Percentiles rank a stretch among this genome's conserved stretches.
These are phyloP conservation scores for Cacatua alba DNA, from an alignment of 2,113 vertebrate genomes.

Conservation along the genomic window DNA sequence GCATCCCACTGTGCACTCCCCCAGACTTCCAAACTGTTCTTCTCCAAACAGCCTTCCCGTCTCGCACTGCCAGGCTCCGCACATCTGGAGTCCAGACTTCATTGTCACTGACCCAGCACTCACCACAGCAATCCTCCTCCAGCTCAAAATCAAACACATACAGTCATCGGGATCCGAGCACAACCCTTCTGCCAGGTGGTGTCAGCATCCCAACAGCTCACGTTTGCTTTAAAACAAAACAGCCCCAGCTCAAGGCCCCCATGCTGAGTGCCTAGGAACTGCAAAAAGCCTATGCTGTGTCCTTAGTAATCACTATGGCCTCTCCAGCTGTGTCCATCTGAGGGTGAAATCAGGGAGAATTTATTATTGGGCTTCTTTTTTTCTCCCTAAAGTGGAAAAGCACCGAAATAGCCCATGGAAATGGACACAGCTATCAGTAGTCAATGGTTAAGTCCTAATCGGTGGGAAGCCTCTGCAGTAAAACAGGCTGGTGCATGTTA, in stretches of 20 bases:
- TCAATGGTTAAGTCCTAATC: no score
- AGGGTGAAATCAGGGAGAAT: neutral
- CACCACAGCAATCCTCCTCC: slow-evolving; percentile 28
- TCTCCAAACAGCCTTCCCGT: slow-evolving; percentile 26
- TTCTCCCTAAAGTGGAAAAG: neutral
- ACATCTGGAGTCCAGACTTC: slow-evolving; percentile 70
- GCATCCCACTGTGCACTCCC: slow-evolving; percentile 53
- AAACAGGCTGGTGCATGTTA: neutral
- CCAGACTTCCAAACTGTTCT: slow-evolving; percentile 53
- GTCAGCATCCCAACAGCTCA: slow-evolving; percentile 24
- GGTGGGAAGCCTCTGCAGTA: neutral
- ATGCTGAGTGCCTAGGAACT: accelerated
- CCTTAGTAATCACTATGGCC: neutral
- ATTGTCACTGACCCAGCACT: slow-evolving; percentile 59
- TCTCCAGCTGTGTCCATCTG: neutral
- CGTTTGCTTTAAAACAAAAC: neutral
- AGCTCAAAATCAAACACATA: slow-evolving; percentile 55
- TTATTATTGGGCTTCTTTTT: neutral
- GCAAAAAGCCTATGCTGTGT: neutral
- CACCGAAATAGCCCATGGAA: neutral
- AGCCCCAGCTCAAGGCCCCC: neutral
- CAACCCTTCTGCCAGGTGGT: slow-evolving; percentile 51
- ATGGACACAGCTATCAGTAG: neutral
- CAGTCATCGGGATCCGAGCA: neutral
- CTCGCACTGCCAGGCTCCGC: slow-evolving; percentile 11